Evolutionary conservation across 2,888 invertebrate species (phyloP).

Genomic region (Aporophyla nigra): DNA sequence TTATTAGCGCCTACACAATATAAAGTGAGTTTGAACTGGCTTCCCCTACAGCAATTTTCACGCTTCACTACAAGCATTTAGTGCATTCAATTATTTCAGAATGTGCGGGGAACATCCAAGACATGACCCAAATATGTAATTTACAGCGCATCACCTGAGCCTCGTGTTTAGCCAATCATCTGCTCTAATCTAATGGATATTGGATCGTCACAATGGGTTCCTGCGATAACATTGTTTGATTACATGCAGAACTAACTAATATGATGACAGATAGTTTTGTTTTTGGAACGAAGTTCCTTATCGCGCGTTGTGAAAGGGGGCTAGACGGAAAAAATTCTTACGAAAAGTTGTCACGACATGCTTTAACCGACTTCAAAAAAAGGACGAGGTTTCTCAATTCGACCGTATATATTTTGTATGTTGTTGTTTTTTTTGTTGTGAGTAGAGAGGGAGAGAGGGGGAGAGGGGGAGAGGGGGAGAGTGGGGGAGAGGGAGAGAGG

Average conservation of each 20-base stretch:
- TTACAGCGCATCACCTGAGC: slow-evolving; percentile 20
- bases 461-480: no score
- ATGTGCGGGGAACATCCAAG: neutral
- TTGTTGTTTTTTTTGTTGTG: no score
- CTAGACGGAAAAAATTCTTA: no score
- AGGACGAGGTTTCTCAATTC: no score
- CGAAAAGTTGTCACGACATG: no score
- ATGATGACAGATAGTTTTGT: neutral
- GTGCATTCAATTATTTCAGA: slow-evolving; percentile 11
- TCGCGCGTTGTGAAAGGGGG: no score
- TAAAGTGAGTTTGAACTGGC: neutral
- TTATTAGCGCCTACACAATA: no score
- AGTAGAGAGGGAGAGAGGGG: no score
- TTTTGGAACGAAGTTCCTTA: no score
- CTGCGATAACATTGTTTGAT: slow-evolving; percentile 22
- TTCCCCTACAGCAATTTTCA: neutral
- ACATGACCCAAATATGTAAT: slow-evolving; percentile 17
- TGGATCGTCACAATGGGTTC: slow-evolving; percentile 32
- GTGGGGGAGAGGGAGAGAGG: no score
- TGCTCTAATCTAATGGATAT: slow-evolving; percentile 54
- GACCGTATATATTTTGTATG: no score
- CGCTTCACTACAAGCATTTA: neutral
- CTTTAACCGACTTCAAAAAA: no score
- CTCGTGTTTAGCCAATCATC: slow-evolving; percentile 34
- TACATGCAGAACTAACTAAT: neutral